phyloP scores from a whole-genome alignment of 1,140 invertebrate genomes.

The Drosophila paulistorum region DNA sequence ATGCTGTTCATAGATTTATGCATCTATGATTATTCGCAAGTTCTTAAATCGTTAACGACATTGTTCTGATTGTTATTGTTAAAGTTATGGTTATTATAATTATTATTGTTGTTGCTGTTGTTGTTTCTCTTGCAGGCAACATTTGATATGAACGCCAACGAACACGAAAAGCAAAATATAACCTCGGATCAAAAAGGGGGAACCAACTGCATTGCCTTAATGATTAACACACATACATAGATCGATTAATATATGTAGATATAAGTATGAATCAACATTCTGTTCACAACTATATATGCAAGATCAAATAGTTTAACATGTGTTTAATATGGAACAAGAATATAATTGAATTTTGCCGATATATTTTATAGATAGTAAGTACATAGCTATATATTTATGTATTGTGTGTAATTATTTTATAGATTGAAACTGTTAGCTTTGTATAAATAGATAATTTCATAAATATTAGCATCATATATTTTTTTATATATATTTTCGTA shows the following conservation, averaged over 20 bases:
- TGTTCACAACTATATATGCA: slow-evolving; percentile 25
- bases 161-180: background rate
- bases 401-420: background rate
- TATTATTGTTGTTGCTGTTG: background rate
- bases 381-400: background rate
- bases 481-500: background rate
- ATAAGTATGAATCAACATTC: slow-evolving; percentile 5
- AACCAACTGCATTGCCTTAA: slow-evolving; percentile 59
- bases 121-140: background rate
- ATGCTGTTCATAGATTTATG: background rate
- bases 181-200: slow-evolving; percentile 37
- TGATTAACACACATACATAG: slow-evolving; percentile 6
- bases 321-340: slow-evolving; percentile 44
- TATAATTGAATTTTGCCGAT: slow-evolving; percentile 45
- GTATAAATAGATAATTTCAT: background rate
- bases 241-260: slow-evolving; percentile 17
- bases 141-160: background rate
- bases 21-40: background rate
- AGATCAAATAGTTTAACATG: slow-evolving; percentile 53
- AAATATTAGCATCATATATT: too few species aligned
- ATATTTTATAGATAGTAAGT: slow-evolving; percentile 15
- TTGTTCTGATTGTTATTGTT: slow-evolving; percentile 3
- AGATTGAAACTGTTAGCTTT: slow-evolving; percentile 18
- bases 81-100: background rate
- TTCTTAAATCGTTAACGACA: slow-evolving; percentile 7